Base-by-base conservation (phyloP, 1,140 invertebrate genomes). In the Eubasilissa regina region DNA sequence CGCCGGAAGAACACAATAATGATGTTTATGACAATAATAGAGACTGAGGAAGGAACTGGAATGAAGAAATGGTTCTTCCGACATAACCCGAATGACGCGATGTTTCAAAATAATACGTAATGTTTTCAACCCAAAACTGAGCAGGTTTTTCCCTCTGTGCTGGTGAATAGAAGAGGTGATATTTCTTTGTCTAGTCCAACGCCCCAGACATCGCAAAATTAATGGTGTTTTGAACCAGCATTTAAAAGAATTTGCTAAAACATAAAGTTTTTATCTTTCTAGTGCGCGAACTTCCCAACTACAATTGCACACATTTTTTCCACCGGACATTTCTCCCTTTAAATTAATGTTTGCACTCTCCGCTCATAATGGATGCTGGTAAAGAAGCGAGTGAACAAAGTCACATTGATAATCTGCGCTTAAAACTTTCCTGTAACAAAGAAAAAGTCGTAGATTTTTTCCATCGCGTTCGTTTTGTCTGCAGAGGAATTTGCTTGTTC, bases 201-300 rank as follows among this genome's bases (percentile, higher is more conserved):
- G 44, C 64, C 64, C 21, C 11, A 19, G 64, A 68, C 64, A 47
- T 45, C n/a, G 64, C 44, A 10, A 68, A 68, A 68, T 68, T 68
- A 68, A 68, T 68, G 64, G 64, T 68, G 64, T 68, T 68, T 68
- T 68, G 64, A 48, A 68, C 44, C 64, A 68, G 64, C 64, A 68
- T 68, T 68, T 68, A 45, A 68, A 68, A 68, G 64, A 68, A 68
- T 68, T 68, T 68, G 64, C 44, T 68, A 68, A 68, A 68, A 68
- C 64, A 47, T 47, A 47, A 47, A 48, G 64, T 45, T 68, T 68
- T 51, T 44, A 13, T 68, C n/a, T 47, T 47, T 47, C n/a, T n/a
- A 68, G 64, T n/a, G 35, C 64, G 19, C 60, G 43, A 17, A n/a
- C 43, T 43, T 13, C 25, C 12, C 0, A 47, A 68, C 43, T 47